phyloP scores from a whole-genome alignment of 92 coral and sea anemone species.

The Actinostola sp. region DNA sequence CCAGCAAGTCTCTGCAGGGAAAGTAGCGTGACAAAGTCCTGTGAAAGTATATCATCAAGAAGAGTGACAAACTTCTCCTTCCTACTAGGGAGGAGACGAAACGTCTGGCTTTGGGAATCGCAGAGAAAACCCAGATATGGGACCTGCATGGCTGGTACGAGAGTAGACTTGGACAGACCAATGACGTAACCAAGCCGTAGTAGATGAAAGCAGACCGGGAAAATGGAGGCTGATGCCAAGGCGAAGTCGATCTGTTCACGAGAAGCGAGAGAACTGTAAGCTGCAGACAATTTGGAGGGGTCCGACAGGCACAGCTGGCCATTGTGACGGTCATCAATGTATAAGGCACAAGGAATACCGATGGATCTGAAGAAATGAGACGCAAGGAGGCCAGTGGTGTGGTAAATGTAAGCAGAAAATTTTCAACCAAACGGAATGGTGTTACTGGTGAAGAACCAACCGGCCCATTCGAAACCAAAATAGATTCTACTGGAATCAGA shows the following conservation, averaged over 20 bases:
- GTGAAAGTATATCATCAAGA: conserved; percentile 12
- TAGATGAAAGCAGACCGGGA: conserved; percentile 12
- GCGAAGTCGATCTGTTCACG: not conserved
- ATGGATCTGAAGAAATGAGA: conserved; percentile 41
- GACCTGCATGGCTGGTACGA: conserved; percentile 11
- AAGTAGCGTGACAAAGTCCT: conserved; percentile 9
- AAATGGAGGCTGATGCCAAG: conserved; percentile 17
- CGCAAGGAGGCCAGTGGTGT: conserved; percentile 49
- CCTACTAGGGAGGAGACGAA: conserved; percentile 30
- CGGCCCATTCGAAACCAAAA: conserved; percentile 65
- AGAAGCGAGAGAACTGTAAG: not conserved
- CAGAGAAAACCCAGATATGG: conserved; percentile 49
- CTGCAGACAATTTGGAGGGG: conserved; percentile 4
- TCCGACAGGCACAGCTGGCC: conserved; percentile 28
- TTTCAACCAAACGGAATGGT: conserved; percentile 67
- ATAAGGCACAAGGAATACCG: conserved; percentile 44
- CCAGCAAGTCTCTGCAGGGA: conserved; percentile 44
- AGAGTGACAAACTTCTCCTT: conserved; percentile 31
- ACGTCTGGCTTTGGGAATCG: conserved; percentile 26
- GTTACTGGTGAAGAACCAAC: conserved; percentile 57
- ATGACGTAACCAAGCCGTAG: conserved; percentile 29
- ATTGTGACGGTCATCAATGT: conserved; percentile 47
- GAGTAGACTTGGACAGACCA: conserved; percentile 24
- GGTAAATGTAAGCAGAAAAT: conserved; percentile 45
- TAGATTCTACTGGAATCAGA: conserved; percentile 38